Base-by-base conservation (phyloP, 2,113 vertebrate species). In the Formicarius rufipectus region DNA sequence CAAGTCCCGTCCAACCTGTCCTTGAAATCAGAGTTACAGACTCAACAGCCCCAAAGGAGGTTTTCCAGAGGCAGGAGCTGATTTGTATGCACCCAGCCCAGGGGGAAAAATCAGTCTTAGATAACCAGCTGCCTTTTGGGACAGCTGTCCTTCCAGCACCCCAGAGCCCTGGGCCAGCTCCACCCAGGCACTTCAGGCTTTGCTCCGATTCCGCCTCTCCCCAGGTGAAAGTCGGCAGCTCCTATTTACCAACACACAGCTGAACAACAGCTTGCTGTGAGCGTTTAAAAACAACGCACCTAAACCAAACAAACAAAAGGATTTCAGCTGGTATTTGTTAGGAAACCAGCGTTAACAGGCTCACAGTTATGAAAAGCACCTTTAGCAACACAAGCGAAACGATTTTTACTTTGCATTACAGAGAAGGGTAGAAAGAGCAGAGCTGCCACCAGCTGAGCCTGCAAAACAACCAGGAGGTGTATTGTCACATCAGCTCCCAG, bases 311-410 rank as follows among this genome's bases (percentile, higher is more conserved):
- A 96, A 95, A 95, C 92, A 52, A 72, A 93, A n/a, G 85, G 10
- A 80, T 79, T 83, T 93, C 95, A 95, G 94, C 94, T 83, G 95
- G 66, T 90, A 78, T 91, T 93, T 89, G 94, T 89, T 83, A 47
- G 84, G 67, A 89, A 95, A 93, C 74, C 53, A 2, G 58, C 72
- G 71, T 27, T 94, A 76, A 78, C 84, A 87, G 77, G 56, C 87
- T 94, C 64, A 20, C 78, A 44, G 42, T 25, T 83, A 31, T 13
- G 45, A 31, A 84, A 92, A 90, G 68, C 86, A 92, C 94, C 94
- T 95, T 88, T 33, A 74, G 79, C 86, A 89, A 55, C 73, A 33
- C 45, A 5, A 82, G 47, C 7, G 4, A 30, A 21, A 24, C 8
- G 72, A 31, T 45, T 77, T 77, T 72, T 19, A 9, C 77, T 94